Evolutionary conservation across 2,113 vertebrate species (phyloP), one percentile per base, ranked within the genome.

Genomic region (Butorides virescens): DNA sequence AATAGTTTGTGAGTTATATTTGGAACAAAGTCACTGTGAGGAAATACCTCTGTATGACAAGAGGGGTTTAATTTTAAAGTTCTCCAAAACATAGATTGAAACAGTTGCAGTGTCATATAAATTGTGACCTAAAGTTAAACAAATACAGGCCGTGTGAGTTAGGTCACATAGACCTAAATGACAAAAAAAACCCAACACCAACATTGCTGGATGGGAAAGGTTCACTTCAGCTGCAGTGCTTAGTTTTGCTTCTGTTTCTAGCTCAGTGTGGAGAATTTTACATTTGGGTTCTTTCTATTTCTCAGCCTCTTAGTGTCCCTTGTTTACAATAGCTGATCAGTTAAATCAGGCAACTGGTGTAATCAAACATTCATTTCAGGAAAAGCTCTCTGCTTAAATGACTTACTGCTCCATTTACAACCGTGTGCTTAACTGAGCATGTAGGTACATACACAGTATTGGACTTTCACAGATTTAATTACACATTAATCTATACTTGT

Each of bases 321-420:
- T 90, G 55, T 87, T 91, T 92, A 73, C 88, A 95, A 73, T 2
- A 88, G 20, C 67, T 73, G 30, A 61, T 92, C 42, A 73, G 44
- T 93, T 93, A 90, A 90, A 53, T 86, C 50, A 73, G 67, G 37
- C 49, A 88, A 58, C 36, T 77, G n/a, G 13, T 80, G 23, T 80
- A 86, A 92, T 94, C 62, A 90, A 82, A 85, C 74, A 93, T 30
- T 76, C 8, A 47, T 44, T 71, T 82, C 73, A 94, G 29, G 63
- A 96, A 79, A 86, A 92, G n/a, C 47, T 90, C 62, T 88, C 53
- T 86, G 50, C 50, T 66, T 70, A 90, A 88, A 73, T 88, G 53
- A 47, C 27, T 93, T 90, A 46, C 29, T 70, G 37, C 46, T 92
- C 82, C 71, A 80, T 93, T 86, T 94, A 50, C 71, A 91, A 6